Conservation (phyloP, 2,888 invertebrate species). For the Sinotaia quadrata region DNA sequence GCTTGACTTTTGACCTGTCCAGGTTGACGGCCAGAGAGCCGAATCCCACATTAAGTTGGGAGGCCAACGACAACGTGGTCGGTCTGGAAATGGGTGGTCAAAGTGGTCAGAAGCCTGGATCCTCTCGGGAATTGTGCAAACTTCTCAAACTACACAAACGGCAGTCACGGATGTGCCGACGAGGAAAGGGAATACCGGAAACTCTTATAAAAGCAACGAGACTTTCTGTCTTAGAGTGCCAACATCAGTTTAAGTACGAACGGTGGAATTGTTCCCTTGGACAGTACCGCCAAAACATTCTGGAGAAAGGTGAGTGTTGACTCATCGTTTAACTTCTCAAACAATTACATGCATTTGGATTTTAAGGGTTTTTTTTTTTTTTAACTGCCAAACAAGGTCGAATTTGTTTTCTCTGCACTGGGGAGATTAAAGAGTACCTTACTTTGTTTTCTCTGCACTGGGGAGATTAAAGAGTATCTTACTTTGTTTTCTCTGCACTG, state of each 20-base stretch:
- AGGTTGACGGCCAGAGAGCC: conserved; percentile 49
- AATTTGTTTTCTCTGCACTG: no score
- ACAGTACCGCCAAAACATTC: conserved; percentile 94
- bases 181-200: conserved; percentile 92
- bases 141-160: conserved; percentile 74
- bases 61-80: conserved; percentile 30
- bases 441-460: no score
- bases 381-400: no score
- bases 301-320: conserved; percentile 82
- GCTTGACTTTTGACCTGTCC: no score
- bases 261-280: conserved; percentile 97
- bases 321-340: no score
- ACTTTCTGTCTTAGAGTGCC: conserved; percentile 92
- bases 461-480: no score
- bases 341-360: neutral
- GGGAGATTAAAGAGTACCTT: no score
- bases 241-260: conserved; percentile 92
- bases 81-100: neutral
- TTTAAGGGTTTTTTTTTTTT: neutral
- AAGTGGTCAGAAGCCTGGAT: conserved; percentile 25
- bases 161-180: conserved; percentile 87
- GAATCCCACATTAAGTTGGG: conserved; percentile 35
- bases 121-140: conserved; percentile 53
- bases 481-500: no score
- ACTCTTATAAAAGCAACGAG: conserved; percentile 92